These are phyloP conservation scores for Noctua janthina DNA, from an alignment of 2,888 invertebrate species.

Conservation along the genomic window DNA sequence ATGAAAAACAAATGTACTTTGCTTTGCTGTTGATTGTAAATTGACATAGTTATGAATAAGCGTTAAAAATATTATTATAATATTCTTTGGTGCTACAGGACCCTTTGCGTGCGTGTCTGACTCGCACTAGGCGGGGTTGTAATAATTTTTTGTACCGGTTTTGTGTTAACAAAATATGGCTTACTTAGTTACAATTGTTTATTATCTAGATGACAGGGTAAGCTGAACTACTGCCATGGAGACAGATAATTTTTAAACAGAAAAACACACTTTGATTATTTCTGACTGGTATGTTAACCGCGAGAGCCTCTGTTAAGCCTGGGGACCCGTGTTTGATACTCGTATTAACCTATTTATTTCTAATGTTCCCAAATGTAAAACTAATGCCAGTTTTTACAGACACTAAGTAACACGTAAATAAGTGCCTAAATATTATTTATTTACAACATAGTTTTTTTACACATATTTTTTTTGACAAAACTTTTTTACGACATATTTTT, in stretches of 20 bases:
- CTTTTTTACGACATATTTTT: no score
- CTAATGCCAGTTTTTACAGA: not conserved
- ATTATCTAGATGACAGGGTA: not conserved
- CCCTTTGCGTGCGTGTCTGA: not conserved
- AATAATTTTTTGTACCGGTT: not conserved
- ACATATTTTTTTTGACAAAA: no score
- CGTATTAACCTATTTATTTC: not conserved
- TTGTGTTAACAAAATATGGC: not conserved
- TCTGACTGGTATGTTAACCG: not conserved
- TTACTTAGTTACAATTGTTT: not conserved
- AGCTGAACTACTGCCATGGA: not conserved
- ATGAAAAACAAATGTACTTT: no score
- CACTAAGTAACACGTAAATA: not conserved
- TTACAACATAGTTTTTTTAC: not conserved
- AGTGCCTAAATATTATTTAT: not conserved
- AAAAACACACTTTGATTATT: not conserved
- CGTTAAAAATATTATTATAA: no score
- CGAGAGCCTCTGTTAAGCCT: not conserved
- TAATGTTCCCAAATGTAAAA: not conserved
- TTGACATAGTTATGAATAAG: no score
- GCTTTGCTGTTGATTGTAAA: no score
- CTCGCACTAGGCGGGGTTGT: not conserved
- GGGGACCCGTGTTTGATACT: not conserved
- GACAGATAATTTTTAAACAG: not conserved
- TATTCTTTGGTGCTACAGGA: not conserved